Evolutionary conservation across 2,797 vertebrate species (phyloP), one percentile per base, ranked within the genome.

Genomic region (Nannoperca australis): DNA sequence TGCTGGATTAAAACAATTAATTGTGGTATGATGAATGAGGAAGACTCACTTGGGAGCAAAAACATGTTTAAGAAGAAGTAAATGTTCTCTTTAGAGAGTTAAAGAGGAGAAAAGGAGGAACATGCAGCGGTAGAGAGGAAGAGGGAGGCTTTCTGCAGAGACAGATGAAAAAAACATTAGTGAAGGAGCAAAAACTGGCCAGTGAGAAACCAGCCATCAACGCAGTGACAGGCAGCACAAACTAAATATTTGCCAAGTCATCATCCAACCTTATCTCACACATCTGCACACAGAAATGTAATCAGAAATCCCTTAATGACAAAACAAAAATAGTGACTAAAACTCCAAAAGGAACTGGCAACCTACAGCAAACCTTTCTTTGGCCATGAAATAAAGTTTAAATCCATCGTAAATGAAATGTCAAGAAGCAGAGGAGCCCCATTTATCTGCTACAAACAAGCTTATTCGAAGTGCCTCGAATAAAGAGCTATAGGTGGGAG

Each of bases 371-470:
- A 49, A 70, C 32, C 51, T 55, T 59, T 32, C 3, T 61, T 66
- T 51, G 38, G 18, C 59, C 11, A 15, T 4, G 11, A 67, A 56
- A 50, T 60, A 17, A 2, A 55, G 24, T 27, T 61, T 6, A 76
- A 51, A 70, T 79, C 24, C 24, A 34, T 55, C 27, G 20, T 56
- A 17, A 70, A 38, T 64, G 12, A 64, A 58, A 71, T 24, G 42
- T 58, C 22, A 77, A 47, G 15, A 11, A 69, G 22, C 30, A 59
- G 40, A 44, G 11, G 22, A 22, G 13, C 27, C 27, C 1, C 3
- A 42, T 73, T 59, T 12, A 67, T 67, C 42, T 49, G 61, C 66
- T 32, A 34, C 59, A 76, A 78, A 76, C 38, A 20, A 30, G 45
- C 66, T 71, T 34, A 66, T 68, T 70, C 24, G 24, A 79, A 45